Evolutionary conservation across 2,113 vertebrate species (phyloP).

Genomic region (Oncorhynchus gorbuscha): DNA sequence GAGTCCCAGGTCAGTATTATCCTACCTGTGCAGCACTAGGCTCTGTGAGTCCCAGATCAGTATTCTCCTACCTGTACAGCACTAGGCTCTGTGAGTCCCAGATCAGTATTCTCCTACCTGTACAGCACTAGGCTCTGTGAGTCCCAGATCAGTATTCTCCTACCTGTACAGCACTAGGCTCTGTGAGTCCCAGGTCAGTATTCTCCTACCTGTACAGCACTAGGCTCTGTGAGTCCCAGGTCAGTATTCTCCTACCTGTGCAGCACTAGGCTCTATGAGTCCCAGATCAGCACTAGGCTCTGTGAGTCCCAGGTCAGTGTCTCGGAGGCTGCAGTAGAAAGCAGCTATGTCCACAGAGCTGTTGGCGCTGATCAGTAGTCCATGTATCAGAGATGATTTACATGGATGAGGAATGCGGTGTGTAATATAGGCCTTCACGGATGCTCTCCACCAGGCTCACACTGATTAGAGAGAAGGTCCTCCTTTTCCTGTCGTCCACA

Average conservation of each 20-base stretch:
- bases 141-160: too few species aligned
- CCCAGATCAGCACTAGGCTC: constrained; percentile 43
- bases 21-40: constrained; percentile 62
- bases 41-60: too few species aligned
- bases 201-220: too few species aligned
- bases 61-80: too few species aligned
- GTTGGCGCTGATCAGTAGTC: constrained; percentile 70
- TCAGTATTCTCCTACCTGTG: constrained; percentile 48
- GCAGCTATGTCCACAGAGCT: constrained; percentile 71
- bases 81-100: constrained; percentile 22
- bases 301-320: constrained; percentile 22
- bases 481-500: too few species aligned
- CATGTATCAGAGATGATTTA: constrained; percentile 66
- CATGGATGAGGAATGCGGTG: constrained; percentile 18
- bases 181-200: too few species aligned
- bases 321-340: constrained; percentile 74
- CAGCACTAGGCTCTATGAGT: constrained; percentile 37
- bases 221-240: too few species aligned
- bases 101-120: too few species aligned
- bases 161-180: too few species aligned
- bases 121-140: too few species aligned
- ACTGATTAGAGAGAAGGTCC: constrained; percentile 40
- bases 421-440: constrained; percentile 56
- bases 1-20: too few species aligned
- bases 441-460: constrained; percentile 74